phyloP scores from a whole-genome alignment of 2,797 vertebrate genomes.

The Anolis apletophallus region DNA sequence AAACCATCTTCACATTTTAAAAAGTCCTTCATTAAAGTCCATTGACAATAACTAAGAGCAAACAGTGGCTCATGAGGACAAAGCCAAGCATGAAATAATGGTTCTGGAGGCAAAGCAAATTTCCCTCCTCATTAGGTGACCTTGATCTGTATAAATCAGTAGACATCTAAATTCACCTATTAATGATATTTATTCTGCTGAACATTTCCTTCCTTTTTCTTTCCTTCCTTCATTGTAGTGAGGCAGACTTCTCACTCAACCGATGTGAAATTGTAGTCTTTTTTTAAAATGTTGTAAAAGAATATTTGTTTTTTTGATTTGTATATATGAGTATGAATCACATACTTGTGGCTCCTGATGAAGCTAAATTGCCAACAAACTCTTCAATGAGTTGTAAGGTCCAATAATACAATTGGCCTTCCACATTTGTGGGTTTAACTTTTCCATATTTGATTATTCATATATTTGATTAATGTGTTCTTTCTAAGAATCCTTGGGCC shows the following conservation, averaged over 20 bases:
- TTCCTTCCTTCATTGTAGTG: background rate
- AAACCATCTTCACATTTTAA: background rate
- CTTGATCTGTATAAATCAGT: background rate
- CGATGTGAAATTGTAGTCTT: too few species aligned
- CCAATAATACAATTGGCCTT: slow-evolving; percentile 28
- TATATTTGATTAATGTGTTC: too few species aligned
- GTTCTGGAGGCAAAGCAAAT: background rate
- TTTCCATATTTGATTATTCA: too few species aligned
- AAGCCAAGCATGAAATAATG: background rate
- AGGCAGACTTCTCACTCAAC: background rate
- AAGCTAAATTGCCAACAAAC: slow-evolving; percentile 32
- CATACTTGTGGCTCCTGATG: background rate
- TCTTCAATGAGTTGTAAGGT: slow-evolving; percentile 42
- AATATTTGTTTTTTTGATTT: background rate
- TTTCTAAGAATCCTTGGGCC: too few species aligned
- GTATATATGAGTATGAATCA: background rate
- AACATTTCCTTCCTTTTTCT: background rate
- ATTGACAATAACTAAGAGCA: background rate
- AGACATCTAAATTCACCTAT: background rate
- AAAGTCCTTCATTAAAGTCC: background rate
- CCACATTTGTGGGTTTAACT: too few species aligned
- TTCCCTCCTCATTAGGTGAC: background rate
- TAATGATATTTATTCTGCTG: background rate
- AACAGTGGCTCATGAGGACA: background rate
- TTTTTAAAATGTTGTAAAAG: background rate